Percentiles rank a stretch among this genome's conserved stretches.
phyloP scores from a whole-genome alignment of 2,888 invertebrate genomes.

The Cephus pygmeus region DNA sequence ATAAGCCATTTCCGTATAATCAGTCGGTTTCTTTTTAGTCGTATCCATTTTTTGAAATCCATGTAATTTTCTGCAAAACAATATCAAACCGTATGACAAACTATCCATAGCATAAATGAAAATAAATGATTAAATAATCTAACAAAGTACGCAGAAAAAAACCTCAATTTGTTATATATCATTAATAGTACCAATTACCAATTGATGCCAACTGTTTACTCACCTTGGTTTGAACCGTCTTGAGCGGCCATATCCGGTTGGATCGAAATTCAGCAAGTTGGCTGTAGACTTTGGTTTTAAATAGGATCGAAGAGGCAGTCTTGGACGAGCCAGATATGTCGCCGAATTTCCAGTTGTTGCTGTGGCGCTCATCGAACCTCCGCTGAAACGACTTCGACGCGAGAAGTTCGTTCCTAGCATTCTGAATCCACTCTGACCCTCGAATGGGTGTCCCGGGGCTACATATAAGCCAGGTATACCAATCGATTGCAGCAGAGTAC shows the following conservation, averaged over 20 bases:
- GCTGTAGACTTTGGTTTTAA: slow-evolving; percentile 33
- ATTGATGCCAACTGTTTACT: slow-evolving; percentile 7
- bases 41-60: slow-evolving; percentile 66
- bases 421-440: slow-evolving; percentile 39
- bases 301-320: slow-evolving; percentile 34
- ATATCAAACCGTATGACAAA: not conserved
- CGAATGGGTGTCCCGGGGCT: slow-evolving; percentile 22
- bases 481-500: slow-evolving; percentile 35
- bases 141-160: too few species aligned
- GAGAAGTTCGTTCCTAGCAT: slow-evolving; percentile 47
- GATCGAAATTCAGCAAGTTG: slow-evolving; percentile 35
- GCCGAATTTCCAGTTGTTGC: slow-evolving; percentile 24
- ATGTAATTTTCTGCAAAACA: slow-evolving; percentile 54
- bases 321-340: slow-evolving; percentile 32
- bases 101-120: not conserved
- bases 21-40: slow-evolving; percentile 73
- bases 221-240: slow-evolving; percentile 53
- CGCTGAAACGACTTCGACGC: slow-evolving; percentile 38
- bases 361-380: slow-evolving; percentile 31
- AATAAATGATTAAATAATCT: not conserved
- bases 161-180: not conserved
- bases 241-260: slow-evolving; percentile 28
- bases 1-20: slow-evolving; percentile 87
- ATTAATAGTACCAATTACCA: not conserved
- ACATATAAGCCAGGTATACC: slow-evolving; percentile 32